phyloP scores from a whole-genome alignment of 2,888 invertebrate genomes.

The Clistopyga incitator region DNA sequence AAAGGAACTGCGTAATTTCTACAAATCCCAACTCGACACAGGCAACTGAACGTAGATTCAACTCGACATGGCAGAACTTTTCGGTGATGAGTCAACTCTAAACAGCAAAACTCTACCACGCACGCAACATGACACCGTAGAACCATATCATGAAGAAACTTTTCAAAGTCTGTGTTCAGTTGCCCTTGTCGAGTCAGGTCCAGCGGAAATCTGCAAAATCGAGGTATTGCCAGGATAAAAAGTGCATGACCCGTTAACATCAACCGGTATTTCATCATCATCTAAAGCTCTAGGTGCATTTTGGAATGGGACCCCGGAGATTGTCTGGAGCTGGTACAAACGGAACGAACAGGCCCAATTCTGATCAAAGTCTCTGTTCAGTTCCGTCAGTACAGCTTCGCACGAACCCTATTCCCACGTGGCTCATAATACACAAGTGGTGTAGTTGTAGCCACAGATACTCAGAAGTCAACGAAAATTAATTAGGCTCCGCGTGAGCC shows the following conservation, averaged over 20 bases:
- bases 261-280: too few relatives aligned
- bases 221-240: too few relatives aligned
- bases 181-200: neutral
- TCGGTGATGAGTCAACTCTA: neutral
- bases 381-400: neutral
- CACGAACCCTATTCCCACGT: neutral
- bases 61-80: neutral
- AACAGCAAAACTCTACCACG: neutral
- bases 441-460: conserved; percentile 10
- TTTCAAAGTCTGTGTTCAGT: neutral
- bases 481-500: conserved; percentile 61
- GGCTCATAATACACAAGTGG: neutral
- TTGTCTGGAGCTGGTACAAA: too few relatives aligned
- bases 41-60: neutral
- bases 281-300: too few relatives aligned
- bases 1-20: too few relatives aligned
- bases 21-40: too few relatives aligned
- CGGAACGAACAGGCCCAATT: neutral
- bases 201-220: too few relatives aligned
- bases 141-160: too few relatives aligned
- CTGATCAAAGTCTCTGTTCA: neutral
- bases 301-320: too few relatives aligned
- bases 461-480: conserved; percentile 56
- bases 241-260: too few relatives aligned
- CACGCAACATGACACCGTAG: neutral